Evolutionary conservation across 92 coral and sea anemone genomes (phyloP).

Genomic region (Isaurus tuberculatus): DNA sequence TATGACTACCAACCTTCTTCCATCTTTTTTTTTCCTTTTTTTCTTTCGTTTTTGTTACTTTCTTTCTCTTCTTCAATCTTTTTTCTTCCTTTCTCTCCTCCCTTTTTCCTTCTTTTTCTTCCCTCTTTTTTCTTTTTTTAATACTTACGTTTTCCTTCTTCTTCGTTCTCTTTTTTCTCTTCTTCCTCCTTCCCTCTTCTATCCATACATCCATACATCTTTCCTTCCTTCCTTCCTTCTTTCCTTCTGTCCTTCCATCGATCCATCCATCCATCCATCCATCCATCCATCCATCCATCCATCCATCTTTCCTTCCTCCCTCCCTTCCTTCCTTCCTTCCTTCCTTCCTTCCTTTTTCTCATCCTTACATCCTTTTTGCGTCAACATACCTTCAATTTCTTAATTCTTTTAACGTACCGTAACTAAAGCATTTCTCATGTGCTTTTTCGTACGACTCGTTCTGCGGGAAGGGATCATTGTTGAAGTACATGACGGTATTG

Average conservation of each 20-base stretch:
- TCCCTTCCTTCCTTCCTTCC: no score
- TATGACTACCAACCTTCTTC: no score
- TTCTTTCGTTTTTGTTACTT: not conserved
- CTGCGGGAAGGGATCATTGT: slow-evolving; percentile 9
- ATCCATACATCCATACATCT: no score
- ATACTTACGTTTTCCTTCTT: not conserved
- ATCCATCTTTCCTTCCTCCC: not conserved
- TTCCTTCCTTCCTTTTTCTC: not conserved
- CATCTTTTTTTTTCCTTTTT: not conserved
- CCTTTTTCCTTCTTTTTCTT: not conserved
- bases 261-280: not conserved
- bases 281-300: not conserved
- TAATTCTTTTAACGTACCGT: slow-evolving; percentile 17
- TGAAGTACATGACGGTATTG: slow-evolving; percentile 29
- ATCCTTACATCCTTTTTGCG: not conserved
- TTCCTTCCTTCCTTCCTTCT: not conserved
- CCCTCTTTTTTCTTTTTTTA: not conserved
- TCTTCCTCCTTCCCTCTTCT: no score
- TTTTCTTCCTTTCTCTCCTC: not conserved
- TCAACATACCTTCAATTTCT: not conserved
- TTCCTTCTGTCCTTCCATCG: not conserved
- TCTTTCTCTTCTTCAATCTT: not conserved
- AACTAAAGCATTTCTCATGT: not conserved
- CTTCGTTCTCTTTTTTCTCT: no score
- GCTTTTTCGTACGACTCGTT: slow-evolving; percentile 38